phyloP scores from a whole-genome alignment of 30 jellyfish, hydroid and myxozoan species.

The Catostylus mosaicus region DNA sequence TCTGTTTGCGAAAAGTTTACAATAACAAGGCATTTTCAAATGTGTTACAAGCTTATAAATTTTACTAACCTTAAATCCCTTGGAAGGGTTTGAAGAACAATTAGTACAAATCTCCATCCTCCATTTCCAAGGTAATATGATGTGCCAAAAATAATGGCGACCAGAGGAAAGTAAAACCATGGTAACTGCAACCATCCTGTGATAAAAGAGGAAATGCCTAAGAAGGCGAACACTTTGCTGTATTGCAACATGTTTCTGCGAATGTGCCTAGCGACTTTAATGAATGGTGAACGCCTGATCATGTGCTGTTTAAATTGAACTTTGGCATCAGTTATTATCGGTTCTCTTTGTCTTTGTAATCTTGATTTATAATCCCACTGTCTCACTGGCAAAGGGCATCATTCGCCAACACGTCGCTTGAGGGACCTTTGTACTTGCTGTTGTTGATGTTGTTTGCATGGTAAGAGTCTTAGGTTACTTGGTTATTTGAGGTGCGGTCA shows the following conservation, averaged over 20 bases:
- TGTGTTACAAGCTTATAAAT: neutral
- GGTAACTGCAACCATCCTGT: slow-evolving; percentile 54
- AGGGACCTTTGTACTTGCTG: too few relatives aligned
- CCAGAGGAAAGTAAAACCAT: slow-evolving; percentile 43
- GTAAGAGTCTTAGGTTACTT: too few relatives aligned
- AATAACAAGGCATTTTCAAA: too few relatives aligned
- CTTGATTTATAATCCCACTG: too few relatives aligned
- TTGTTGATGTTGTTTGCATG: too few relatives aligned
- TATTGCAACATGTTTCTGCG: slow-evolving; percentile 51
- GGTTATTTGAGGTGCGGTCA: too few relatives aligned
- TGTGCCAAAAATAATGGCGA: slow-evolving; percentile 25
- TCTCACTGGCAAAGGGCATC: too few relatives aligned
- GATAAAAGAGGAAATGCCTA: slow-evolving; percentile 48
- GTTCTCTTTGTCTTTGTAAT: too few relatives aligned
- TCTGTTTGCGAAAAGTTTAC: too few relatives aligned
- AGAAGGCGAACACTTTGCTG: slow-evolving; percentile 35
- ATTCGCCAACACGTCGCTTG: too few relatives aligned
- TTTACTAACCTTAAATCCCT: slow-evolving; percentile 63
- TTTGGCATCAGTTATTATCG: neutral
- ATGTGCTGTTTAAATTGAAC: slow-evolving; percentile 3
- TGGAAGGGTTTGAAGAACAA: slow-evolving; percentile 40
- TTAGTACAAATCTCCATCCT: slow-evolving; percentile 65
- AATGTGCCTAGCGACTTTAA: slow-evolving; percentile 23
- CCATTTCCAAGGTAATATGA: slow-evolving; percentile 64
- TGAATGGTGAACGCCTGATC: slow-evolving; percentile 21